Evolutionary conservation across 2,797 vertebrate genomes (phyloP).

Genomic region (Platalea minor): DNA sequence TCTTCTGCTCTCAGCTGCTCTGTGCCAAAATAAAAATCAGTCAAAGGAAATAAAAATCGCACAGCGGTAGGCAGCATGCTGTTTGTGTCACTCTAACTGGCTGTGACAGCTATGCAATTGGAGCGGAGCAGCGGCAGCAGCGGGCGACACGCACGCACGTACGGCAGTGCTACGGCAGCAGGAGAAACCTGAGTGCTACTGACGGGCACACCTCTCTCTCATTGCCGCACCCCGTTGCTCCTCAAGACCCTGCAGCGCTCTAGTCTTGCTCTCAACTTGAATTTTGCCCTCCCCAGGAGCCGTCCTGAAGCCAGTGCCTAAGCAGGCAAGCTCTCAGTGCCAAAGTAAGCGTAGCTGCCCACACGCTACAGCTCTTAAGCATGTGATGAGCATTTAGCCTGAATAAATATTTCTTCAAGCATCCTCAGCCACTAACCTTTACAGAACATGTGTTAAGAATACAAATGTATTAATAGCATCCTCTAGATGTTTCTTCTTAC

Average conservation of each 20-base stretch:
- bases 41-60: constrained; percentile 3
- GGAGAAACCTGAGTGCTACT: neutral
- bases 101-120: constrained; percentile 24
- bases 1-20: neutral
- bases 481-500: neutral
- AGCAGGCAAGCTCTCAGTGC: neutral
- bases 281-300: neutral
- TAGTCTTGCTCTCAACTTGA: neutral
- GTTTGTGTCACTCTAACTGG: constrained; percentile 21
- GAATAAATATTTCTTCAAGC: neutral
- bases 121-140: neutral
- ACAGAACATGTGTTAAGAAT: neutral
- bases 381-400: neutral
- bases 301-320: neutral
- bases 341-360: neutral
- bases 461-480: neutral
- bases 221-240: rapidly evolving
- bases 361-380: neutral
- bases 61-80: neutral
- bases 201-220: neutral
- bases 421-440: neutral
- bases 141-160: rapidly evolving
- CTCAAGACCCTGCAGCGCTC: neutral
- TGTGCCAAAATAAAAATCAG: constrained; percentile 41
- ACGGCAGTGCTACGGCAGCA: rapidly evolving